A percentile compares a stretch with the other conserved stretches of the same genome.
Evolutionary conservation across 2,113 vertebrate species (phyloP).

Genomic region (Lepus americanus): DNA sequence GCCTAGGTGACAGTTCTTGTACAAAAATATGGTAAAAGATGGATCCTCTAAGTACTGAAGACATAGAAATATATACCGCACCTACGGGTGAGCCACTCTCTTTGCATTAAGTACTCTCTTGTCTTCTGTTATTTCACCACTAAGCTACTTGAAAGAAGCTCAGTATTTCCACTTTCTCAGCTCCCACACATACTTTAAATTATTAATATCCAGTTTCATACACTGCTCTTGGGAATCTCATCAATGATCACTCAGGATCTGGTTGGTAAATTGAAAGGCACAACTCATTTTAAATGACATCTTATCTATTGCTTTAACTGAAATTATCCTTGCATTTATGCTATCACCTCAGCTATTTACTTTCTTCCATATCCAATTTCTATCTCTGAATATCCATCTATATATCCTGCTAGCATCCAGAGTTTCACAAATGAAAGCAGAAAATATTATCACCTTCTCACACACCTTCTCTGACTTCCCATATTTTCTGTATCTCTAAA

Average conservation of each 20-base stretch:
- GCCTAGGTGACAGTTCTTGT: constrained; percentile 18
- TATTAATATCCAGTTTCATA: constrained; percentile 35
- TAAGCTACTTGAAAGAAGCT: constrained; percentile 47
- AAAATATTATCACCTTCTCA: rapidly evolving
- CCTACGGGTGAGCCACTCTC: rapidly evolving
- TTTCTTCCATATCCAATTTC: not conserved
- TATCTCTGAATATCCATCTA: not conserved
- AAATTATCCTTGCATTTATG: not conserved
- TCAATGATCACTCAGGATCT: not conserved
- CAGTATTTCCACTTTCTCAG: constrained; percentile 5
- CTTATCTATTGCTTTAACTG: not conserved
- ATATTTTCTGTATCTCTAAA: not conserved
- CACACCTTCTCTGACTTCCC: not conserved
- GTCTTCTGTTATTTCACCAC: constrained; percentile 8
- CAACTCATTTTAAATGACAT: constrained; percentile 19
- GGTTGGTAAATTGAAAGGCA: constrained; percentile 22
- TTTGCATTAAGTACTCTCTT: not conserved
- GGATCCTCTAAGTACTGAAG: not conserved
- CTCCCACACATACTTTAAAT: constrained; percentile 42
- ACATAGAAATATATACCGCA: not conserved
- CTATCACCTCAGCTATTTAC: not conserved
- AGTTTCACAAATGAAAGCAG: not conserved
- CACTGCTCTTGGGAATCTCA: constrained; percentile 4
- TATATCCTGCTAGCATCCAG: rapidly evolving
- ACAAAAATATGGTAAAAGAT: constrained; percentile 30